Evolutionary conservation across 2,113 vertebrate species (phyloP).

Genomic region (Rutilus rutilus): DNA sequence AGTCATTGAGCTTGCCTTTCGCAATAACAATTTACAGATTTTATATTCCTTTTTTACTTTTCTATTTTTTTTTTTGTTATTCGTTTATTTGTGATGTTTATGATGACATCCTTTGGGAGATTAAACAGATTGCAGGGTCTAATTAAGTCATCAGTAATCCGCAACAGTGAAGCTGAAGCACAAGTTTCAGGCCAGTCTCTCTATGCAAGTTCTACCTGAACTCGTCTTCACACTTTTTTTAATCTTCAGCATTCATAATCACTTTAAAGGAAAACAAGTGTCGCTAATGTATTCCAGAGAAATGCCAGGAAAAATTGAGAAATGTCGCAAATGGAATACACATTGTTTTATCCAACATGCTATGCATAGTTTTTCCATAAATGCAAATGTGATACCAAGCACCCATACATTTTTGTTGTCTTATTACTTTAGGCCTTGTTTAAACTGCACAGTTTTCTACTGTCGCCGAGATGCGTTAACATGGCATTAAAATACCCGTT

Average conservation of each 20-base stretch:
- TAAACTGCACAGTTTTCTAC: not conserved
- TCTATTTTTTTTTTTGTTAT: not conserved
- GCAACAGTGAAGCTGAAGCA: constrained; percentile 9
- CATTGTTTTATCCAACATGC: not conserved
- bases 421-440: constrained; percentile 23
- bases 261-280: not conserved
- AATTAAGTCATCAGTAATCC: not conserved
- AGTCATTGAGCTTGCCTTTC: constrained; percentile 3
- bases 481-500: not conserved
- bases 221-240: not conserved
- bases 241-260: constrained; percentile 3
- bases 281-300: constrained; percentile 2
- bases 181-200: constrained; percentile 20
- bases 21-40: constrained; percentile 40
- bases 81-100: not conserved
- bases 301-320: too few relatives aligned
- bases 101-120: constrained; percentile 25
- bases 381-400: constrained; percentile 16
- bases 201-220: constrained; percentile 37
- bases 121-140: not conserved
- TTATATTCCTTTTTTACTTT: constrained; percentile 36
- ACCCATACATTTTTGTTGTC: not conserved
- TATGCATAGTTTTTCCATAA: constrained; percentile 32
- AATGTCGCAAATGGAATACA: not conserved
- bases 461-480: not conserved